phyloP scores from a whole-genome alignment of 2,888 invertebrate species.

The Tachina lurida region DNA sequence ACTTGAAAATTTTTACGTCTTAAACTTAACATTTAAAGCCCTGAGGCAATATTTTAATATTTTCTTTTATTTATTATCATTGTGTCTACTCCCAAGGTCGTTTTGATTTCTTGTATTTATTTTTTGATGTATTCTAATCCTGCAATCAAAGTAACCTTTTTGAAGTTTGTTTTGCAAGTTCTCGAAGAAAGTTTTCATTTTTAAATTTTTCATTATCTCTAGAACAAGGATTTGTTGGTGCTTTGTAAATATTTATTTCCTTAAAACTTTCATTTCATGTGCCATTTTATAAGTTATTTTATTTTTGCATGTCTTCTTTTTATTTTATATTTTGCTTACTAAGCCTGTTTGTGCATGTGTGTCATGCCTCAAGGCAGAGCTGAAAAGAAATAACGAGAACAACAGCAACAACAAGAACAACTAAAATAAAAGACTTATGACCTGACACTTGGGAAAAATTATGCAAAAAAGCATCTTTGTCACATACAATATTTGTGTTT shows the following conservation, averaged over 20 bases:
- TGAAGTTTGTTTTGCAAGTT: slow-evolving; percentile 6
- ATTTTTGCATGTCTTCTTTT: not conserved
- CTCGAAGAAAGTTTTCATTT: not conserved
- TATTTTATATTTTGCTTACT: slow-evolving; percentile 32
- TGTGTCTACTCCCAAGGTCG: not conserved
- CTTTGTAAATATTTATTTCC: slow-evolving; percentile 63
- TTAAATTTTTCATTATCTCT: slow-evolving; percentile 28
- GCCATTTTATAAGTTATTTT: slow-evolving; percentile 32
- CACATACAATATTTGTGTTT: slow-evolving; percentile 54
- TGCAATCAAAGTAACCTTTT: slow-evolving; percentile 15
- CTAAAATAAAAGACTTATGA: slow-evolving; percentile 67
- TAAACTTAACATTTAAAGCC: not conserved
- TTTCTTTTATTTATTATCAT: not conserved
- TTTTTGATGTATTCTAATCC: not conserved
- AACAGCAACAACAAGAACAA: slow-evolving; percentile 30
- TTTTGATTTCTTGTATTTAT: slow-evolving; percentile 1
- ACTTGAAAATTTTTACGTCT: not conserved
- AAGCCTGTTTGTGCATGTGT: slow-evolving; percentile 58
- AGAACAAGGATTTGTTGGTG: slow-evolving; percentile 38
- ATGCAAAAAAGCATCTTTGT: slow-evolving; percentile 67
- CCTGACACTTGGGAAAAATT: slow-evolving; percentile 72
- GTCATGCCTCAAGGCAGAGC: slow-evolving; percentile 65
- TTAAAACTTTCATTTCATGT: slow-evolving; percentile 62
- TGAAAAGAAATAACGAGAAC: slow-evolving; percentile 26
- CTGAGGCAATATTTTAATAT: not conserved